These are phyloP conservation scores for Capromys pilorides DNA, from an alignment of 2,797 vertebrate species.

Conservation along the genomic window DNA sequence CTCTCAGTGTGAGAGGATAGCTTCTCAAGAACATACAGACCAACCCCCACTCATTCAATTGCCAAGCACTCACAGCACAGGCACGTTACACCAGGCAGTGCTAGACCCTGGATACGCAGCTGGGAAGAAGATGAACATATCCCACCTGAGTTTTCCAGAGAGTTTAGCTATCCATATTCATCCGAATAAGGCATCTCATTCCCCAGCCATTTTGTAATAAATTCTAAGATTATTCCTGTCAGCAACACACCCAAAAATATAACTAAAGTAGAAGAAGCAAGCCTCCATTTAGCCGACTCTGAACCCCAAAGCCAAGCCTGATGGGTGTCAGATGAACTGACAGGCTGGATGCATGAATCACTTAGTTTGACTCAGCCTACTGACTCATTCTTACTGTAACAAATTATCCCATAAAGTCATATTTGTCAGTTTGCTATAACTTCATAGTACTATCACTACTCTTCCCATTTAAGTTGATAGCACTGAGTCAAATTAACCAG, in stretches of 20 bases:
- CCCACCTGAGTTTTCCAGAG: background rate
- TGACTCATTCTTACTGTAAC: constrained; percentile 84
- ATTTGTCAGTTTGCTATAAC: constrained; percentile 42
- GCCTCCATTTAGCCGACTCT: constrained; percentile 48
- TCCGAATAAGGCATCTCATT: background rate
- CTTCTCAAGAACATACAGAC: background rate
- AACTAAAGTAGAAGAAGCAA: constrained; percentile 65
- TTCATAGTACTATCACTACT: background rate
- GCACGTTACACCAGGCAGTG: background rate
- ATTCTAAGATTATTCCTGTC: background rate
- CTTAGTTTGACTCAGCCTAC: constrained; percentile 74
- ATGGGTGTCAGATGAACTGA: constrained; percentile 77
- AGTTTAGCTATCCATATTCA: background rate
- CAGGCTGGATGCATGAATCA: constrained; percentile 76
- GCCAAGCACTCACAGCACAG: background rate
- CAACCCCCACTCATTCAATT: background rate
- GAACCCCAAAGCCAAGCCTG: constrained; percentile 76
- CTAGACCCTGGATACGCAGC: background rate
- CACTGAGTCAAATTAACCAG: constrained; percentile 54
- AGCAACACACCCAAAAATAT: constrained; percentile 24
- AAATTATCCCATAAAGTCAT: constrained; percentile 55
- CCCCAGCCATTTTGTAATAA: background rate
- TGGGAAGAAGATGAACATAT: background rate
- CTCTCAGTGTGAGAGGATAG: background rate
- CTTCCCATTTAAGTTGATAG: background rate